Evolutionary conservation across 2,797 vertebrate genomes (phyloP).

Genomic region (Syncerus caffer): DNA sequence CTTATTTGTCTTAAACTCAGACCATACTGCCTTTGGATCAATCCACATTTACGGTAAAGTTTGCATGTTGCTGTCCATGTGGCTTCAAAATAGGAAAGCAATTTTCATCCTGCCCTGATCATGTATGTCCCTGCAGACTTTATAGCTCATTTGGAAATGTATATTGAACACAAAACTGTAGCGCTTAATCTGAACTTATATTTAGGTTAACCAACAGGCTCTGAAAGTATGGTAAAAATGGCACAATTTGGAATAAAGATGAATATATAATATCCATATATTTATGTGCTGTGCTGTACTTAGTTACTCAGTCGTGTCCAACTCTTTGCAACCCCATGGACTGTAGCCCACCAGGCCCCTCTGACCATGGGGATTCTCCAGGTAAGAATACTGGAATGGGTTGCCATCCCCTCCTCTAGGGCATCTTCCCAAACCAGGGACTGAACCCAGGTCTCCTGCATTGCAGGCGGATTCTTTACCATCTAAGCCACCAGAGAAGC

Average conservation of each 20-base stretch:
- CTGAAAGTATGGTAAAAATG: background rate
- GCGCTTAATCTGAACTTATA: background rate
- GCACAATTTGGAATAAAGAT: background rate
- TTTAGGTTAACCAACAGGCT: background rate
- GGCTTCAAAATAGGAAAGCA: background rate
- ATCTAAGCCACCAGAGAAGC: background rate
- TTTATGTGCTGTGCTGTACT: background rate
- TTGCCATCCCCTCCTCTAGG: background rate
- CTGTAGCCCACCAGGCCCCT: background rate
- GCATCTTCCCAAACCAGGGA: background rate
- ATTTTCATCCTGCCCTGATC: background rate
- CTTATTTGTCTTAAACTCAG: background rate
- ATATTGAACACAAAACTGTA: background rate
- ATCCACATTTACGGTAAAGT: background rate
- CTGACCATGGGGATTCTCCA: background rate
- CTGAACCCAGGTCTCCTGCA: background rate
- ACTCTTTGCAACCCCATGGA: background rate
- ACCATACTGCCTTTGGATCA: background rate
- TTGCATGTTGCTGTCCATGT: background rate
- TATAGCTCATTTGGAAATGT: background rate
- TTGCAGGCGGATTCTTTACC: background rate
- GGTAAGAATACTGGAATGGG: background rate
- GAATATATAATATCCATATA: background rate
- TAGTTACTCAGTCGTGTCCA: accelerated
- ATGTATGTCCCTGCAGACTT: background rate